These are phyloP conservation scores for Pseudomyrmex sp. DNA, from an alignment of 1,140 invertebrate genomes.

Conservation along the genomic window DNA sequence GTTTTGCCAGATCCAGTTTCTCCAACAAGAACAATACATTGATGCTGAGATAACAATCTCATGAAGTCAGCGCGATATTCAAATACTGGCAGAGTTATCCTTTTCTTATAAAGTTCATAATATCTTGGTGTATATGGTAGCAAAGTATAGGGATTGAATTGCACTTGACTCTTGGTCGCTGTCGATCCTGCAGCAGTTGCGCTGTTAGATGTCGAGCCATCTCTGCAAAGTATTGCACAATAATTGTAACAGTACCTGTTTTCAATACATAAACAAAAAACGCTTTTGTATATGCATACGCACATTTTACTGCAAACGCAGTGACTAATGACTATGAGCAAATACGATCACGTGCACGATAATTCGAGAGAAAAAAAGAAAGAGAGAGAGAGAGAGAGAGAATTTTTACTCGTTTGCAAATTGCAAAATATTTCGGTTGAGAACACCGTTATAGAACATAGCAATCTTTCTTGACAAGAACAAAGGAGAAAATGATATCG, in stretches of 20 bases:
- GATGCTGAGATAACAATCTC: constrained; percentile 94
- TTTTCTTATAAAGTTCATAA: constrained; percentile 94
- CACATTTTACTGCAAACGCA: background rate
- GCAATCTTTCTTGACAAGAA: background rate
- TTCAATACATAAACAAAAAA: background rate
- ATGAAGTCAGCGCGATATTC: constrained; percentile 99
- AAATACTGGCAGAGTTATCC: constrained; percentile 97
- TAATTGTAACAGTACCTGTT: background rate
- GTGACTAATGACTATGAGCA: background rate
- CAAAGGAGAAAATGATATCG: background rate
- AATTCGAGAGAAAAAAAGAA: too few species aligned
- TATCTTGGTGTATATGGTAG: constrained; percentile 93
- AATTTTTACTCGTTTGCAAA: background rate
- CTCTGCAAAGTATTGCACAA: constrained; percentile 66
- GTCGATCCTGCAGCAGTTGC: constrained; percentile 77
- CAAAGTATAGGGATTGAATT: constrained; percentile 90
- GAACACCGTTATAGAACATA: constrained; percentile 49
- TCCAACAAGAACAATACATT: constrained; percentile 97
- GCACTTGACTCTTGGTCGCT: constrained; percentile 84
- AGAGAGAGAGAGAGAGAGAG: too few species aligned
- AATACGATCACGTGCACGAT: constrained; percentile 25
- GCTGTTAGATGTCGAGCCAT: constrained; percentile 76
- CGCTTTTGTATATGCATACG: background rate
- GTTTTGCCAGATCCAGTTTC: constrained; percentile 99
- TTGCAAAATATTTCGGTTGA: constrained; percentile 32